phyloP scores from a whole-genome alignment of 2,797 vertebrate genomes.

The Stomatorhinus walkeri region DNA sequence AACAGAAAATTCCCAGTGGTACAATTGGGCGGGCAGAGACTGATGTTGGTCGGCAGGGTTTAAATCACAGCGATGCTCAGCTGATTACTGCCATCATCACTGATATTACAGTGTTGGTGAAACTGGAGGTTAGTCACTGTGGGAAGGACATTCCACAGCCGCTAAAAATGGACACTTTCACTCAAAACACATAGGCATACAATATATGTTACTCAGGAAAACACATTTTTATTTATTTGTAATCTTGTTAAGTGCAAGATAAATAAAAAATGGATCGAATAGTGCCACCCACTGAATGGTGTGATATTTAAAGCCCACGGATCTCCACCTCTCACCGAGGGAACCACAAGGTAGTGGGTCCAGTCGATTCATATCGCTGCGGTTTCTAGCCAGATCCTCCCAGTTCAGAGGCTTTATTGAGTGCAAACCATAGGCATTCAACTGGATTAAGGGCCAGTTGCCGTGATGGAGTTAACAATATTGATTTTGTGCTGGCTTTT shows the following conservation, averaged over 20 bases:
- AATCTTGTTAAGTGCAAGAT: not conserved
- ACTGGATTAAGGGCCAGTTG: not conserved
- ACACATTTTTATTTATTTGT: not conserved
- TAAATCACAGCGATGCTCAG: constrained; percentile 1
- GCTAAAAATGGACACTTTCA: not conserved
- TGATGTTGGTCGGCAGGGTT: not conserved
- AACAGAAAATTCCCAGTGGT: constrained; percentile 29
- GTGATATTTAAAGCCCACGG: not conserved
- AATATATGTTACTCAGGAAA: not conserved
- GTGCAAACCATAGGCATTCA: not conserved
- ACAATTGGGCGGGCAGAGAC: not conserved
- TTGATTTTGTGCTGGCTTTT: not conserved
- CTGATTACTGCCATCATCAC: constrained; percentile 12
- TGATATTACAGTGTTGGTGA: not conserved
- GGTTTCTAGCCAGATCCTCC: not conserved
- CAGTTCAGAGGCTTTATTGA: not conserved
- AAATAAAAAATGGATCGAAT: not conserved
- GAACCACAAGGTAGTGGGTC: not conserved
- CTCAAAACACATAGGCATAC: not conserved
- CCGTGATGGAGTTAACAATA: not conserved
- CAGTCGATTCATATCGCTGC: not conserved
- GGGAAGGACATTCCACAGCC: not conserved
- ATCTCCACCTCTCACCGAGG: not conserved
- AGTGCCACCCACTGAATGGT: not conserved
- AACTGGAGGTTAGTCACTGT: not conserved